Evolutionary conservation across 2,797 vertebrate species (phyloP), one percentile per base, ranked within the genome.

Genomic region (Lithobates sylvaticus): DNA sequence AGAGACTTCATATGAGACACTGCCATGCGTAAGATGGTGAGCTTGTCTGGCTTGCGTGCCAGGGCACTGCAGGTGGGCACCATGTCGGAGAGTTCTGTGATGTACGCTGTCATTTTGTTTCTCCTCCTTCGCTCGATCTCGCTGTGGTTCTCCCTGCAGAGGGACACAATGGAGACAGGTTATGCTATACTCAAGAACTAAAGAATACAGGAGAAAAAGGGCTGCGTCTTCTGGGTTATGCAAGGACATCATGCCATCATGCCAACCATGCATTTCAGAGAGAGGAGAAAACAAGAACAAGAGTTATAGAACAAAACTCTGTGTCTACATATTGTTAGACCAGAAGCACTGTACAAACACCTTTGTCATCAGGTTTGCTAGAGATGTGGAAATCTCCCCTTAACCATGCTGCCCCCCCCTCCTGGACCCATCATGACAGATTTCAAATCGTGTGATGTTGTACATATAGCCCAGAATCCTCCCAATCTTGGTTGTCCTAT

Each of bases 101-200:
- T 99, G 93, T 99, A 99, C 2, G 98, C 98, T 0, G 98, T 99
- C 98, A 99, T 99, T 94, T 99, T 99, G 93, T 99, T 99, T 72
- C 98, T 94, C 32, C 98, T 91, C 68, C 98, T 92, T 10, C 98
- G 94, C 89, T 99, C 98, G 5, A 99, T 99, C 93, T 99, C 98
- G 71, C 98, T 99, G 94, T 99, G 98, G 89, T 99, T 99, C 92
- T 99, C 98, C 92, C 98, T 99, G 94, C 7, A 83, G 0, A 26
- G 76, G 61, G 88, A 77, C 78, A 90, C 0, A 71, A 23, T 18
- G n/a, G 61, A 54, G 23, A 44, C 26, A 8, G 54, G 10, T 84
- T 65, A 78, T 1, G 0, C 3, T 18, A 16, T 0, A 54, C 4
- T 16, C 16, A 18, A 12, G 7, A 10, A 65, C 16, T 26, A 16